These are phyloP conservation scores for Pachypanchax playfairii DNA, from an alignment of 2,113 vertebrate genomes.

Conservation along the genomic window DNA sequence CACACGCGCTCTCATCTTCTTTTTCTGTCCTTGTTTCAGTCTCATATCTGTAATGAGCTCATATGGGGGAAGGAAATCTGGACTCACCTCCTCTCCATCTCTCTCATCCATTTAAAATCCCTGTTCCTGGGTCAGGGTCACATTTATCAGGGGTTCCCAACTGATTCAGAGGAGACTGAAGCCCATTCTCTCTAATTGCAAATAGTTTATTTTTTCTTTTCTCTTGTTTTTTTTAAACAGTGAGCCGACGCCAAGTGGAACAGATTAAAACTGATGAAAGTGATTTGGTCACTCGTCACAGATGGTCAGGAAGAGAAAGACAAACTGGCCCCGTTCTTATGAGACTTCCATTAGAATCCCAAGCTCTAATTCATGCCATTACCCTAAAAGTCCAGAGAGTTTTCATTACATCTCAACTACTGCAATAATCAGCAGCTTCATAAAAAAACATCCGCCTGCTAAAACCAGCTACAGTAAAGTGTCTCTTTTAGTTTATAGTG, in stretches of 20 bases:
- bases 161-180: constrained; percentile 24
- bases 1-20: too few relatives aligned
- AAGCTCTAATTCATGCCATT: constrained; percentile 6
- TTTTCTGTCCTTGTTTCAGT: constrained; percentile 4
- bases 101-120: constrained; percentile 21
- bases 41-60: constrained; percentile 8
- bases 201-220: constrained; percentile 5
- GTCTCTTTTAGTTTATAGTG: not conserved
- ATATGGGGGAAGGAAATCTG: constrained; percentile 7
- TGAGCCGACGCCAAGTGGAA: constrained; percentile 27
- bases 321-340: not conserved
- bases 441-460: not conserved
- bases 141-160: constrained; percentile 31
- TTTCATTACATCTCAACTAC: constrained; percentile 15
- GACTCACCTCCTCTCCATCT: constrained; percentile 10
- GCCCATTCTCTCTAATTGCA: constrained; percentile 36
- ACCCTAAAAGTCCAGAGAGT: not conserved
- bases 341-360: constrained; percentile 17
- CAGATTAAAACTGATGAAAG: constrained; percentile 46
- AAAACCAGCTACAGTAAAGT: constrained; percentile 1
- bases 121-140: constrained; percentile 17
- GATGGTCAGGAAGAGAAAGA: constrained; percentile 36
- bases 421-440: constrained; percentile 9
- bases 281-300: constrained; percentile 49
- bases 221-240: constrained; percentile 28